Evolutionary conservation across 2,888 invertebrate genomes (phyloP).

Genomic region (Eurytoma adleriae): DNA sequence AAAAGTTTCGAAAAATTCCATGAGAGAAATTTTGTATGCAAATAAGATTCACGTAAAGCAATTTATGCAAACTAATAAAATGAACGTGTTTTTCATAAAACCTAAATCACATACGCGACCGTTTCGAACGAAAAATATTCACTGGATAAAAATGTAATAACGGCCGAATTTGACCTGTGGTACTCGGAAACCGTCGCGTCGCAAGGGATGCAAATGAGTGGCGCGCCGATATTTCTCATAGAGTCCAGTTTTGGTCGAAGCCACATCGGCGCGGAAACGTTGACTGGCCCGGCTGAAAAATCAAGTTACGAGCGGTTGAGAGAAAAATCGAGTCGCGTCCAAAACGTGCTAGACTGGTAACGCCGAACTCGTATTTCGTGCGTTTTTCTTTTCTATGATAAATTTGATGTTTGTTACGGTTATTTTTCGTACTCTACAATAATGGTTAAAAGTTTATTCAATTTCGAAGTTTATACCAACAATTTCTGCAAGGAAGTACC

Average conservation of each 20-base stretch:
- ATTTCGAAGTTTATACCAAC: too few species aligned
- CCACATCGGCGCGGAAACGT: background rate
- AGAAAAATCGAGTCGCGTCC: slow-evolving; percentile 8
- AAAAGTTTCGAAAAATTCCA: too few species aligned
- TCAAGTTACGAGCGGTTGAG: slow-evolving; percentile 7
- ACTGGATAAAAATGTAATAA: background rate
- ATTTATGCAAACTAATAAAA: too few species aligned
- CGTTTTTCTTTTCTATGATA: background rate
- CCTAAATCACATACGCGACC: background rate
- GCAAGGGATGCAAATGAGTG: slow-evolving; percentile 25
- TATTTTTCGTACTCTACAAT: too few species aligned
- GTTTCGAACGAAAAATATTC: background rate
- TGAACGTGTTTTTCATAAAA: too few species aligned
- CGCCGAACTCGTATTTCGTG: slow-evolving; percentile 16
- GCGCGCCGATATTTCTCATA: slow-evolving; percentile 26
- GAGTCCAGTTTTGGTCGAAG: slow-evolving; percentile 1
- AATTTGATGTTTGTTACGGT: too few species aligned
- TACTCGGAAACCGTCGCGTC: background rate
- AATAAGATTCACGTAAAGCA: too few species aligned
- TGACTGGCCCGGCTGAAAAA: slow-evolving; percentile 3
- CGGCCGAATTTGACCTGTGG: background rate
- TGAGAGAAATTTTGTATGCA: too few species aligned
- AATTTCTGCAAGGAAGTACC: too few species aligned
- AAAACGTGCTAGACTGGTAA: slow-evolving; percentile 38
- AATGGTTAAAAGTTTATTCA: too few species aligned